These are phyloP conservation scores for Trichoplusia ni DNA, from an alignment of 1,140 invertebrate genomes.

Conservation along the genomic window DNA sequence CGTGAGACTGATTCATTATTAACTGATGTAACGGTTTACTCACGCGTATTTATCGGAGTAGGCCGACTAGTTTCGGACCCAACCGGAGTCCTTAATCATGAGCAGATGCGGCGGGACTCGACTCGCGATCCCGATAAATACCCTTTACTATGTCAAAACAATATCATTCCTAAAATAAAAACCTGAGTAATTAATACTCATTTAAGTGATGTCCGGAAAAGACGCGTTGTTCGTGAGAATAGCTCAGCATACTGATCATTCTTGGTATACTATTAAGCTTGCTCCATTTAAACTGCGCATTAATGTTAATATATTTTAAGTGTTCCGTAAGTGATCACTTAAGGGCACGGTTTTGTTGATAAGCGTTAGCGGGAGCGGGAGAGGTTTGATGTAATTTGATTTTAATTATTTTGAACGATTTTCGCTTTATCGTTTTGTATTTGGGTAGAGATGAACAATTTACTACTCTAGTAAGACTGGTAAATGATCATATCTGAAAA, in stretches of 20 bases:
- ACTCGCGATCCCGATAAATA: no score
- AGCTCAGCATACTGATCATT: conserved; percentile 43
- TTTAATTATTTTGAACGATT: neutral
- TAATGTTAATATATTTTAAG: conserved; percentile 57
- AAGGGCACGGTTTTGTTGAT: neutral
- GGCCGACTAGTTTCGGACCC: no score
- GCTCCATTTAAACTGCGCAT: conserved; percentile 60
- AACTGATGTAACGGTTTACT: no score
- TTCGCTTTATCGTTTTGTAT: neutral
- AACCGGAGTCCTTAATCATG: no score
- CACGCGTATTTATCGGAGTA: no score
- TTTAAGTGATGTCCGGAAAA: conserved; percentile 13
- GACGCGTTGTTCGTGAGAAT: conserved; percentile 42
- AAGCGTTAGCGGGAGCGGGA: conserved; percentile 27
- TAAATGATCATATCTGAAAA: no score
- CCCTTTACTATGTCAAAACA: no score
- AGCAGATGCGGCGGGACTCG: no score
- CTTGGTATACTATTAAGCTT: conserved; percentile 37
- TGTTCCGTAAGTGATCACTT: conserved; percentile 45
- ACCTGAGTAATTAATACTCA: conserved; percentile 10
- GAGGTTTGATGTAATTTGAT: neutral
- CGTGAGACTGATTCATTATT: no score
- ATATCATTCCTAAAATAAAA: neutral
- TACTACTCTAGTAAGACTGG: no score
- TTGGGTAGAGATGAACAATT: neutral